phyloP scores from a whole-genome alignment of 2,113 vertebrate species.

The Chrysemys picta region DNA sequence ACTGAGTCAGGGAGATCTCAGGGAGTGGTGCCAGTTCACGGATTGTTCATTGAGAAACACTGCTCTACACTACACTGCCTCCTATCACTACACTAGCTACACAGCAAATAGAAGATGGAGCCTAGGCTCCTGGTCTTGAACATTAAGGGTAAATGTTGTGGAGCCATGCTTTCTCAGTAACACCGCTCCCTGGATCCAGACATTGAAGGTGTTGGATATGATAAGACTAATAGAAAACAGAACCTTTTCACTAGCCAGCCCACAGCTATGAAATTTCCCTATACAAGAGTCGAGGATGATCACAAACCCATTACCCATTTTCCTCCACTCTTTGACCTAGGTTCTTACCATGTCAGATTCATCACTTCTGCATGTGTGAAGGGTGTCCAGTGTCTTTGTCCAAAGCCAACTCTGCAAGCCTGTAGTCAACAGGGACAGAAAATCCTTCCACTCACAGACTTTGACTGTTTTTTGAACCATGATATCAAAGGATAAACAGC shows the following conservation, averaged over 20 bases:
- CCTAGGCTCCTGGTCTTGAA: neutral
- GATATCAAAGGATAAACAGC: neutral
- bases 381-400: neutral
- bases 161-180: neutral
- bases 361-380: neutral
- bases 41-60: too few relatives aligned
- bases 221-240: accelerated
- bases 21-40: too few relatives aligned
- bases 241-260: neutral
- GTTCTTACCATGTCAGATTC: neutral
- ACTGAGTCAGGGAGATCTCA: too few relatives aligned
- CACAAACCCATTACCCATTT: neutral
- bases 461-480: neutral
- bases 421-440: neutral
- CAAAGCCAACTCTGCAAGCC: neutral
- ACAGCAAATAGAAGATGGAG: neutral
- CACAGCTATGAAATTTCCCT: accelerated
- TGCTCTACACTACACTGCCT: too few relatives aligned
- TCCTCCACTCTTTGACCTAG: neutral
- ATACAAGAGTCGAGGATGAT: accelerated
- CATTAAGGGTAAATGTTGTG: neutral
- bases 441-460: neutral
- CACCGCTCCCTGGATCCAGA: neutral
- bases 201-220: neutral
- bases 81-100: neutral